A percentile compares a stretch with the other conserved stretches of the same genome.
Conservation (phyloP, 2,113 vertebrate species). For the Misgurnus mizolepis region DNA sequence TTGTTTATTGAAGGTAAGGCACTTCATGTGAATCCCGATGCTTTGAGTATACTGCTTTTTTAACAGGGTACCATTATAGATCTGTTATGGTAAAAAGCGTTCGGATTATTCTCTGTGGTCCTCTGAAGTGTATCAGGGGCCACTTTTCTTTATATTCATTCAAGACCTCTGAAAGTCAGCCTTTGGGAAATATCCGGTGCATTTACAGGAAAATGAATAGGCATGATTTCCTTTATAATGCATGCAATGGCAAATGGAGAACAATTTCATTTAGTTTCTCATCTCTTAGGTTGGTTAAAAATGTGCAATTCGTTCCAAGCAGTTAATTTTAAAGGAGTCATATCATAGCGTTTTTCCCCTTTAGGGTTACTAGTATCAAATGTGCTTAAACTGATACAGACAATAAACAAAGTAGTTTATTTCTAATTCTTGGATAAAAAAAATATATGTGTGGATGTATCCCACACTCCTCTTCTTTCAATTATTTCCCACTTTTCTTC, state of each 20-base stretch:
- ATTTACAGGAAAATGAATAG: constrained; percentile 74
- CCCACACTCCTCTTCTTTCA: too few species aligned
- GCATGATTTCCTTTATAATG: constrained; percentile 58
- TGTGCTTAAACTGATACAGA: too few species aligned
- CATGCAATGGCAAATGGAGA: constrained; percentile 59
- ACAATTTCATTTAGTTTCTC: constrained; percentile 59
- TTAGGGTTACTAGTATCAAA: too few species aligned
- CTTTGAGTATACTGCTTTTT: neutral
- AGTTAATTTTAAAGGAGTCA: constrained; percentile 9
- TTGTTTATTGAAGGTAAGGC: constrained; percentile 77
- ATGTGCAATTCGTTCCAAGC: neutral
- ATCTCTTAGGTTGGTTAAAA: neutral
- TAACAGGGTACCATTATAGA: constrained; percentile 27
- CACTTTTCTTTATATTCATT: constrained; percentile 34
- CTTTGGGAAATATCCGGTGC: constrained; percentile 58
- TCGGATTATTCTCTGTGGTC: constrained; percentile 41
- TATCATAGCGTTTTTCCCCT: neutral
- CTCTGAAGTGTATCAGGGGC: constrained; percentile 45
- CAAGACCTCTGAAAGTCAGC: constrained; percentile 48
- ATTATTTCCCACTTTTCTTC: too few species aligned
- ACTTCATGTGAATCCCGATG: constrained; percentile 53
- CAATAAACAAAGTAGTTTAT: too few species aligned
- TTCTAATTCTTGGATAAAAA: too few species aligned
- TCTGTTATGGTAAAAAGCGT: constrained; percentile 1
- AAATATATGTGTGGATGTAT: too few species aligned